Evolutionary conservation across 2,113 vertebrate genomes (phyloP).

Genomic region (Alectura lathami): DNA sequence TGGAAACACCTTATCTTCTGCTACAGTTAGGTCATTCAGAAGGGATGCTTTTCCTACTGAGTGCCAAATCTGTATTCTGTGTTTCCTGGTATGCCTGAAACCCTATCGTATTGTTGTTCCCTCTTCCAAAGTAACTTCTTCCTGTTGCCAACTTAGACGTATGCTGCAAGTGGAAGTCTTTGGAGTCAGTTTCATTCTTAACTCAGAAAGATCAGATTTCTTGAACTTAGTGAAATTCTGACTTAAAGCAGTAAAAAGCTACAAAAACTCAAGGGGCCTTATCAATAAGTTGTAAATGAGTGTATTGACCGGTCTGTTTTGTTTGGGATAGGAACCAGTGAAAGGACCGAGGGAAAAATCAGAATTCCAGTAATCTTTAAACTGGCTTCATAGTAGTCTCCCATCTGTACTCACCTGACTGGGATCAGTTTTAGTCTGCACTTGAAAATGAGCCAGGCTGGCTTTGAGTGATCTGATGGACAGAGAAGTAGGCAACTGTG

Average conservation of each 20-base stretch:
- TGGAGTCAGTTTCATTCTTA: not conserved
- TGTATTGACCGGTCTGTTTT: not conserved
- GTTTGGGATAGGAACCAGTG: not conserved
- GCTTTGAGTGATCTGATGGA: not conserved
- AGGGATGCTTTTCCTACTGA: not conserved
- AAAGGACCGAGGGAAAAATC: not conserved
- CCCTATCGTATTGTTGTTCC: not conserved
- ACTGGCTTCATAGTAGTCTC: not conserved
- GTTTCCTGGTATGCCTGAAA: not conserved
- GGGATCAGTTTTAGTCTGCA: not conserved
- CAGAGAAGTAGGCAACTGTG: not conserved
- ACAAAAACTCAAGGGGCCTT: not conserved
- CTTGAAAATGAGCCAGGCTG: not conserved
- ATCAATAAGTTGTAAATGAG: not conserved
- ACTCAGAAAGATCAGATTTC: not conserved
- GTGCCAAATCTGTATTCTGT: not conserved
- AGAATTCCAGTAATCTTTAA: not conserved
- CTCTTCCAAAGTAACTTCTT: not conserved
- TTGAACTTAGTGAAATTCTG: not conserved
- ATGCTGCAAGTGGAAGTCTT: not conserved
- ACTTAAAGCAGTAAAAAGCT: not conserved
- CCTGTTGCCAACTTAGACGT: not conserved
- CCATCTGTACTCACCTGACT: not conserved
- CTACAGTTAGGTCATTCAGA: not conserved
- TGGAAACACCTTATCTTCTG: not conserved